These are phyloP conservation scores for Acrobasis consociella DNA, from an alignment of 2,888 invertebrate genomes.

Conservation along the genomic window DNA sequence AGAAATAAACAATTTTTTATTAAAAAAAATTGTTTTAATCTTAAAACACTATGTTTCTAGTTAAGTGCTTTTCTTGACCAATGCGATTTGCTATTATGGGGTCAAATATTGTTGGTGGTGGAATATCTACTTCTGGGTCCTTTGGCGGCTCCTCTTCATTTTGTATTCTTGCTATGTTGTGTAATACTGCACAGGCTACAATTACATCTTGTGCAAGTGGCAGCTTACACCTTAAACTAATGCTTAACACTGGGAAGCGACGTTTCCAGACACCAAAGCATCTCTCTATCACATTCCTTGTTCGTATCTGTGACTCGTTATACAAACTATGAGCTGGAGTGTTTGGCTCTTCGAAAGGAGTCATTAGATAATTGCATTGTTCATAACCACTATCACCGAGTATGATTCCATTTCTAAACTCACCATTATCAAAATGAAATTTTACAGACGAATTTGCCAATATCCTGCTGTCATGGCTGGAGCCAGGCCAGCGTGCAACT, in stretches of 20 bases:
- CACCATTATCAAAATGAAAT: not conserved
- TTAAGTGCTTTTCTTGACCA: not conserved
- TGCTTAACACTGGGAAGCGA: not conserved
- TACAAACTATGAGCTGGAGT: not conserved
- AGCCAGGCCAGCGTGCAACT: not conserved
- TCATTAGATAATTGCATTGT: not conserved
- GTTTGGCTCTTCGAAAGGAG: not conserved
- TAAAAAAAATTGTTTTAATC: not conserved
- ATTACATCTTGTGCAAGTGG: conserved; percentile 51
- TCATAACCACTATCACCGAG: not conserved
- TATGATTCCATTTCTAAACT: not conserved
- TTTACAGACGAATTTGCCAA: not conserved
- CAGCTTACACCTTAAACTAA: conserved; percentile 12
- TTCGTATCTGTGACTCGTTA: not conserved
- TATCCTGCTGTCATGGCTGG: not conserved
- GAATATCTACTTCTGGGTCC: not conserved
- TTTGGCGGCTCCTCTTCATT: not conserved
- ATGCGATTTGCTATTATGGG: not conserved
- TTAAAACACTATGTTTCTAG: not conserved
- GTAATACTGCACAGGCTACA: conserved; percentile 22
- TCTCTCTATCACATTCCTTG: not conserved
- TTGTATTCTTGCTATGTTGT: conserved; percentile 22
- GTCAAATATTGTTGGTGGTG: not conserved
- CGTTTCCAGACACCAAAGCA: no score
- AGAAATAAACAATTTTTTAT: not conserved